These are phyloP conservation scores for Hedya salicella DNA, from an alignment of 2,888 invertebrate species.

Conservation along the genomic window DNA sequence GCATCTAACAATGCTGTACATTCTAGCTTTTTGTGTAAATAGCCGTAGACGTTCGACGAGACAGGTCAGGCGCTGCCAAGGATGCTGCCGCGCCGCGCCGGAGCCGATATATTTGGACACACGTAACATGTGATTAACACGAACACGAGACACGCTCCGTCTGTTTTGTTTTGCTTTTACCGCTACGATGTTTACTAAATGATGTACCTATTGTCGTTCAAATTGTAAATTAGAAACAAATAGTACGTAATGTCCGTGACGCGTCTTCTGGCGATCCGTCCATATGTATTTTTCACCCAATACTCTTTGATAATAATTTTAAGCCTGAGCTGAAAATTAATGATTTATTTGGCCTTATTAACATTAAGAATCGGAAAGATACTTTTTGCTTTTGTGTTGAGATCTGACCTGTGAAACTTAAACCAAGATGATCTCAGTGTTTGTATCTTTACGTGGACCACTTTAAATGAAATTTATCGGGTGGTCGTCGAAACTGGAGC, in stretches of 20 bases:
- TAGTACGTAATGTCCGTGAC: slow-evolving; percentile 66
- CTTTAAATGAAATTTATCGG: slow-evolving; percentile 55
- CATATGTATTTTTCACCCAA: slow-evolving; percentile 85
- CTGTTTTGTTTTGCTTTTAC: slow-evolving; percentile 84
- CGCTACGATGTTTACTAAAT: slow-evolving; percentile 84
- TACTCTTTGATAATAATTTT: slow-evolving; percentile 77
- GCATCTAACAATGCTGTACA: slow-evolving; percentile 84
- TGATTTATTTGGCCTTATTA: slow-evolving; percentile 78
- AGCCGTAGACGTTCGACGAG: slow-evolving; percentile 67
- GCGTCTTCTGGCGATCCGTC: slow-evolving; percentile 72
- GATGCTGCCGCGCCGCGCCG: slow-evolving; percentile 51
- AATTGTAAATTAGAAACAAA: slow-evolving; percentile 67
- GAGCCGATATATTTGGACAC: slow-evolving; percentile 57
- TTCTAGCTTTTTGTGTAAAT: slow-evolving; percentile 84
- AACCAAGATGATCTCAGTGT: slow-evolving; percentile 67
- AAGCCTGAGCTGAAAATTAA: slow-evolving; percentile 76
- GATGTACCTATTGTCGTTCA: slow-evolving; percentile 69
- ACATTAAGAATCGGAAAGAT: slow-evolving; percentile 66
- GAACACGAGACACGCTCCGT: slow-evolving; percentile 75
- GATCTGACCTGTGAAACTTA: slow-evolving; percentile 67
- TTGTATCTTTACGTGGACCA: slow-evolving; percentile 52
- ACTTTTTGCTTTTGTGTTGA: slow-evolving; percentile 79
- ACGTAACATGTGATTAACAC: slow-evolving; percentile 83
- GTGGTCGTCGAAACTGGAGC: slow-evolving; percentile 65
- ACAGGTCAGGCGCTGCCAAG: slow-evolving; percentile 62